Evolutionary conservation across 2,888 invertebrate species (phyloP).

Genomic region (Taenaris catops): DNA sequence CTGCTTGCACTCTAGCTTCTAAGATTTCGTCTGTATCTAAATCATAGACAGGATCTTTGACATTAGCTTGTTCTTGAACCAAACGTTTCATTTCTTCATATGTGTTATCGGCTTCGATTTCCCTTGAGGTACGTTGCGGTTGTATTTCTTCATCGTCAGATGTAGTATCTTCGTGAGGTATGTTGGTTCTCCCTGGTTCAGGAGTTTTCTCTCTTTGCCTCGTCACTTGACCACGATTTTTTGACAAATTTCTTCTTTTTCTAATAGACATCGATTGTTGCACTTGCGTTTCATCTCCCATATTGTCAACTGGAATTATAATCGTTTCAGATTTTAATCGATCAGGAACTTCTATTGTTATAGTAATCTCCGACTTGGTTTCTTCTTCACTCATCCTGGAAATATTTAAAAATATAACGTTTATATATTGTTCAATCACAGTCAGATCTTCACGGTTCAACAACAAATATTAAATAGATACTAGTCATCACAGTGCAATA

Average conservation of each 20-base stretch:
- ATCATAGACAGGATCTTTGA: constrained; percentile 69
- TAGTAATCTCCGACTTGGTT: constrained; percentile 31
- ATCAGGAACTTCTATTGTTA: constrained; percentile 46
- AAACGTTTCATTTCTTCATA: constrained; percentile 72
- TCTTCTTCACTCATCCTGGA: constrained; percentile 59
- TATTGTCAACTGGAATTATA: constrained; percentile 45
- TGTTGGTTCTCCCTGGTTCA: constrained; percentile 63
- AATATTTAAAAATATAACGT: constrained; percentile 34
- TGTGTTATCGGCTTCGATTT: constrained; percentile 69
- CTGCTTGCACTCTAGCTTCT: constrained; percentile 63
- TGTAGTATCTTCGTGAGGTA: constrained; percentile 82
- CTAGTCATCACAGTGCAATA: constrained; percentile 2
- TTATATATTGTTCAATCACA: constrained; percentile 10
- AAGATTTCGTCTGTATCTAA: constrained; percentile 63
- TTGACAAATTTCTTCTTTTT: constrained; percentile 81
- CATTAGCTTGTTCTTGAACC: constrained; percentile 55
- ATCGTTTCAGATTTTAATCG: constrained; percentile 59
- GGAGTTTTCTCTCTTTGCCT: constrained; percentile 73
- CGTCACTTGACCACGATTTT: constrained; percentile 70
- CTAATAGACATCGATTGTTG: constrained; percentile 74
- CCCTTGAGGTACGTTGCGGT: constrained; percentile 50
- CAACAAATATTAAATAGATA: constrained; percentile 1
- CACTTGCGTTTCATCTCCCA: constrained; percentile 42
- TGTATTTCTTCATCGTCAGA: constrained; percentile 68
- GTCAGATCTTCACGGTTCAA: constrained; percentile 5